Base-by-base conservation (phyloP, 2,888 invertebrate genomes). In the Trissolcus japonicus region DNA sequence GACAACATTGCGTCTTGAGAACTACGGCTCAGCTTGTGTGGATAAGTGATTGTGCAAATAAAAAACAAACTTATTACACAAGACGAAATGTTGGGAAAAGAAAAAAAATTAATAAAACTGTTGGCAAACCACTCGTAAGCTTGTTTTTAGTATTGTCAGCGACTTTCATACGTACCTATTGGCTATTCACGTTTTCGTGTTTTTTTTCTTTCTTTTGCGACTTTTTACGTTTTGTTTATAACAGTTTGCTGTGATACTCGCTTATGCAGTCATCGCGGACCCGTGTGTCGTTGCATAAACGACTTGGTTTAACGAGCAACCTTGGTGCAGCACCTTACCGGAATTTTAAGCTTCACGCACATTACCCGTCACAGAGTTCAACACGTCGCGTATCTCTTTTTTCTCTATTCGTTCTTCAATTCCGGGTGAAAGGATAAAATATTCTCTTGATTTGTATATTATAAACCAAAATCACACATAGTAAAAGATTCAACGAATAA, bases 121-220 rank as follows among this genome's bases (percentile, higher is more conserved):
- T 74, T 35, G 61, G 60, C 56, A 43, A 65, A 61, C 21, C 61
- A 62, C 66, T 69, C 54, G 54, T 60, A 69, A 73, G 61, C 65
- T 65, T 73, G 66, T 63, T 51, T 69, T 63, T 51, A 54, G 55
- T 67, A 68, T 14, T 68, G 40, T 57, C 53, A 57, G 65, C 56
- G 67, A 71, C 59, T 65, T 60, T 16, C 76, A 74, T 74, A 74
- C 74, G 48, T 79, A 79, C 74, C 76, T 67, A 71, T 35, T 35
- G 61, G 59, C 62, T 65, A 69, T 56, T 69, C 56, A 55, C 56
- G 63, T 9, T 40, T 51, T 56, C 17, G n/a, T n/a, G n/a, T n/a
- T n/a, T n/a, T 41, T 50, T 65, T 60, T 48, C 53, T 63, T 69
- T 60, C 35, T 1, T 9, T 35, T 35, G 1, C 9, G 14, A 46